A percentile compares a stretch with the other conserved stretches of the same genome.
Conservation (phyloP, 2,888 invertebrate genomes). For the Yponomeuta evonymella region DNA sequence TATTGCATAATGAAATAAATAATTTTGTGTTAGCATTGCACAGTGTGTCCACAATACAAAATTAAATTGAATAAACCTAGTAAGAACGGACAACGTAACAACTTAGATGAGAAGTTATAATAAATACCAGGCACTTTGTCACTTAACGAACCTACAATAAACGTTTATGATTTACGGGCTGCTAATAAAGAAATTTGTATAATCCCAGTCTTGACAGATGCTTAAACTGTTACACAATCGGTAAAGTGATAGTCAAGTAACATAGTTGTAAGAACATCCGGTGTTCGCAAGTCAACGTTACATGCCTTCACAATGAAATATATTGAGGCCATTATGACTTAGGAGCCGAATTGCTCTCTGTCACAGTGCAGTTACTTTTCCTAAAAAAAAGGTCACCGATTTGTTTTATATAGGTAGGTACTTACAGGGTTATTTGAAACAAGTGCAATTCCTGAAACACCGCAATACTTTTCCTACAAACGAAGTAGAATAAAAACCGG, state of each 20-base stretch:
- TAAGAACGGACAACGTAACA: no score
- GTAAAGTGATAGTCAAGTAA: slow-evolving; percentile 11
- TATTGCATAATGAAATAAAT: no score
- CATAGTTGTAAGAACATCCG: slow-evolving; percentile 7
- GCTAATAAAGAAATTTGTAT: not conserved
- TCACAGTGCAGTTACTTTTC: no score
- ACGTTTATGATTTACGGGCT: not conserved
- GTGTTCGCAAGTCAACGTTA: slow-evolving; percentile 6
- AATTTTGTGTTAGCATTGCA: no score
- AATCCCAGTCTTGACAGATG: not conserved
- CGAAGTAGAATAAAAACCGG: no score
- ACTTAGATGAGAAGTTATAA: not conserved
- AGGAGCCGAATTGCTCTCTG: not conserved
- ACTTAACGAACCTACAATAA: not conserved
- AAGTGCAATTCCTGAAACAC: no score
- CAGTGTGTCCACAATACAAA: no score
- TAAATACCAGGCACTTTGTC: not conserved
- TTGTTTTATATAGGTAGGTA: no score
- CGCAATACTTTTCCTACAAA: no score
- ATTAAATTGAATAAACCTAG: no score
- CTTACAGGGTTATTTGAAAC: no score
- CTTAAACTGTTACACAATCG: slow-evolving; percentile 7
- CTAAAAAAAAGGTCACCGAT: no score
- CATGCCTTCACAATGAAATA: not conserved
- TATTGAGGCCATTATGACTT: not conserved